These are phyloP conservation scores for Oreohelix idahoensis DNA, from an alignment of 1,140 invertebrate genomes.

Conservation along the genomic window DNA sequence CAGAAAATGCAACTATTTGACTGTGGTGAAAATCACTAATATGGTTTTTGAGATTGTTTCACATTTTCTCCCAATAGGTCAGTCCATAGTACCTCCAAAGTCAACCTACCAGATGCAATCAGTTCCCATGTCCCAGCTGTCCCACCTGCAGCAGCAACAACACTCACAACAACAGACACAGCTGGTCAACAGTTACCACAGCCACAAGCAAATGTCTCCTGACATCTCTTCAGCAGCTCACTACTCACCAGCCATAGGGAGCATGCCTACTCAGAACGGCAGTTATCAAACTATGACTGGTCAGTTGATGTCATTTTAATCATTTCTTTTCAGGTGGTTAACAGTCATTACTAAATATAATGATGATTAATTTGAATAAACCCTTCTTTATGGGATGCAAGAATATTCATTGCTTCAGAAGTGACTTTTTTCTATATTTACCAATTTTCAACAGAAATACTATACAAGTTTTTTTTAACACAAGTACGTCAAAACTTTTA, in stretches of 20 bases:
- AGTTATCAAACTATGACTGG: constrained; percentile 26
- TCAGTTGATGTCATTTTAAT: constrained; percentile 8
- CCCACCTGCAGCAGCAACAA: constrained; percentile 42
- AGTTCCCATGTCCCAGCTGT: constrained; percentile 27
- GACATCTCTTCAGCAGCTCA: constrained; percentile 1
- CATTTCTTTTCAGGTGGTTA: not conserved
- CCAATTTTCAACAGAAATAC: no score
- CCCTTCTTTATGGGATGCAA: no score
- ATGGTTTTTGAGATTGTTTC: no score
- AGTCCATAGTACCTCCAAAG: not conserved
- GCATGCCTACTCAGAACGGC: constrained; percentile 27
- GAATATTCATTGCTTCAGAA: no score
- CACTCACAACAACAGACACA: constrained; percentile 25
- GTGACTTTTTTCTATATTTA: no score
- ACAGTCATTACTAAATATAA: no score
- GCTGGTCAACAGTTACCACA: constrained; percentile 25
- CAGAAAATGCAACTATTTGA: no score
- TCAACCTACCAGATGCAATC: constrained; percentile 19
- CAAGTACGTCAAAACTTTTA: no score
- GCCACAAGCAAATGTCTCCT: constrained; percentile 23
- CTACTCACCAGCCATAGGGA: not conserved
- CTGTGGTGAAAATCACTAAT: no score
- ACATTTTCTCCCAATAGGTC: constrained; percentile 11
- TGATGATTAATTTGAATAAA: no score
- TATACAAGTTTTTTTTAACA: no score